Percentiles rank a stretch among this genome's conserved stretches.
Evolutionary conservation across 2,113 vertebrate genomes (phyloP).

Genomic region (Dolichallabes microphthalmus): DNA sequence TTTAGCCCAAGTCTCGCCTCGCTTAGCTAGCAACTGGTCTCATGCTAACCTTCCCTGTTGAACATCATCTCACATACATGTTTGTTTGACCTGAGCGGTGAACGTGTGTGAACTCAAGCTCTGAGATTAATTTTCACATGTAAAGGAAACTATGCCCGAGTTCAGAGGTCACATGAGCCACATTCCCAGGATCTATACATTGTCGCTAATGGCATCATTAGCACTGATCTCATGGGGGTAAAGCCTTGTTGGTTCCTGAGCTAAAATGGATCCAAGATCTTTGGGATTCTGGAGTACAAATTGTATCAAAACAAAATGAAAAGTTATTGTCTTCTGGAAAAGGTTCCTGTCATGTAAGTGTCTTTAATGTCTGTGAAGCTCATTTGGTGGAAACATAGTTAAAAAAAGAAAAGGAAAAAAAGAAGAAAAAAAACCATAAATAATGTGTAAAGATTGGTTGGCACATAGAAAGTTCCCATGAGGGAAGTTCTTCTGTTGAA

Average conservation of each 20-base stretch:
- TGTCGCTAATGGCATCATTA: background rate
- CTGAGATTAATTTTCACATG: constrained; percentile 12
- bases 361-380: background rate
- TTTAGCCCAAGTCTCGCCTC: background rate
- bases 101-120: background rate
- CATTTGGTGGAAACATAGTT: background rate
- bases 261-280: background rate
- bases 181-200: background rate
- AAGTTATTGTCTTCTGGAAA: background rate
- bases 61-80: constrained; percentile 4
- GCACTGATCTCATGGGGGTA: background rate
- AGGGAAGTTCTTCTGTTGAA: background rate
- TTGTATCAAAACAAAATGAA: no score
- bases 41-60: background rate
- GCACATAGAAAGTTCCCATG: no score
- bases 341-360: background rate
- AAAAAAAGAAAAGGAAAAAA: no score
- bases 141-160: background rate
- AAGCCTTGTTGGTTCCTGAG: background rate
- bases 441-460: no score
- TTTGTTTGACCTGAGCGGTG: background rate
- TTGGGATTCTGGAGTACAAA: background rate
- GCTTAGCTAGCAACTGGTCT: background rate
- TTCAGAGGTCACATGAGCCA: background rate
- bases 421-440: background rate